Evolutionary conservation across 2,888 invertebrate genomes (phyloP).

Genomic region (Hipparchia semele): DNA sequence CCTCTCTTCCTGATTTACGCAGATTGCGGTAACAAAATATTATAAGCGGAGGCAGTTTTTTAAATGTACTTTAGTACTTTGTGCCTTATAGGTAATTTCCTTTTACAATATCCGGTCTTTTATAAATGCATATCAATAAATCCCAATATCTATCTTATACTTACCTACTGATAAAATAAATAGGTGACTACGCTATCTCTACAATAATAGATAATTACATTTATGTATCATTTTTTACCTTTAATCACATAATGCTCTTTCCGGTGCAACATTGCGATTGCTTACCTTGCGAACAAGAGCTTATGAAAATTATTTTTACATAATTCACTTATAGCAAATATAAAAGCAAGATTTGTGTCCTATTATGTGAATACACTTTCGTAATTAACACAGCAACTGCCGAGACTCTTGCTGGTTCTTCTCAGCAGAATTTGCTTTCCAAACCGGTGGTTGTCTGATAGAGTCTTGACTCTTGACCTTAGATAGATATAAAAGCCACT

Average conservation of each 20-base stretch:
- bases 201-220: neutral
- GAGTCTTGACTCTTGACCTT: too few species aligned
- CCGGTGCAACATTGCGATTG: neutral
- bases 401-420: too few species aligned
- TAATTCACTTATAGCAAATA: too few species aligned
- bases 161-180: neutral
- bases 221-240: too few species aligned
- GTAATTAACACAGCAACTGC: too few species aligned
- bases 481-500: too few species aligned
- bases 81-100: neutral
- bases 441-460: too few species aligned
- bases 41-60: constrained; percentile 1
- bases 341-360: too few species aligned
- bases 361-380: too few species aligned
- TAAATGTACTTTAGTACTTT: neutral
- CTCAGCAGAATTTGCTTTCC: too few species aligned
- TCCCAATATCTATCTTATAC: neutral
- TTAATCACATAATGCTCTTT: neutral
- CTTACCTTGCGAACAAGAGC: neutral
- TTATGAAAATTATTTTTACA: neutral
- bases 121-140: neutral
- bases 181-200: neutral
- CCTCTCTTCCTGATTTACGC: constrained; percentile 24
- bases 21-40: neutral
- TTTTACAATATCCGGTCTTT: neutral